Base-by-base conservation (phyloP, 2,797 vertebrate species). In the Nannoperca obscura region DNA sequence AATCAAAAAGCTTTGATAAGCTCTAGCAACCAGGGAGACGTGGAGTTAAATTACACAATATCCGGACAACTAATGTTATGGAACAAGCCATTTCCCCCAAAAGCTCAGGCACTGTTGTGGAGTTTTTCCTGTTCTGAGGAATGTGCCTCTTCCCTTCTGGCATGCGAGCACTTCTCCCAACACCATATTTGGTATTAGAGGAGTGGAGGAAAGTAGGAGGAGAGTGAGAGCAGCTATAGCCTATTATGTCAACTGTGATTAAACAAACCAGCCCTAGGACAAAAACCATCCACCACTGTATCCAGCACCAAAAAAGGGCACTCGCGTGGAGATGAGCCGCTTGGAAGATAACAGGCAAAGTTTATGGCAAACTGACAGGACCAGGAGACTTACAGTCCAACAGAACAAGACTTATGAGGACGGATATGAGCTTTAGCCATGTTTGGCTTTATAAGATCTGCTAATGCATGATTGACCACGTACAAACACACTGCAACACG, bases 101-200 rank as follows among this genome's bases (percentile, higher is more conserved):
- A 83, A 85, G 77, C 78, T 49, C 54, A 78, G 64, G 68, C 84
- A 78, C 55, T 87, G 88, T 91, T 93, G 85, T 94, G 77, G 74
- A 84, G 85, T 83, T 93, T 86, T 93, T 91, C 91, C 92, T 93
- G 89, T 91, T 94, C 86, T 80, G 84, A 94, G 95, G 95, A 96
- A 96, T 96, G 95, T 66, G 83, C 66, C 90, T 89, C 93, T 95
- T 96, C 94, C 95, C 89, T 88, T 89, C 76, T 89, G 86, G 94
- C 86, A 53, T 89, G 87, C 63, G 78, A 91, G 83, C 63, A 71
- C 89, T 91, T 90, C 88, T 93, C 91, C 93, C 90, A 92, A 82
- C 91, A 94, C 96, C 96, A 95, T 96, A 96, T 96, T 96, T 95
- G 96, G 96, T 94, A 94, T 89, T 91, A 83, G 91, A 93, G 91